Conservation (phyloP, 1,140 invertebrate genomes). For the Sycophila sp. region DNA sequence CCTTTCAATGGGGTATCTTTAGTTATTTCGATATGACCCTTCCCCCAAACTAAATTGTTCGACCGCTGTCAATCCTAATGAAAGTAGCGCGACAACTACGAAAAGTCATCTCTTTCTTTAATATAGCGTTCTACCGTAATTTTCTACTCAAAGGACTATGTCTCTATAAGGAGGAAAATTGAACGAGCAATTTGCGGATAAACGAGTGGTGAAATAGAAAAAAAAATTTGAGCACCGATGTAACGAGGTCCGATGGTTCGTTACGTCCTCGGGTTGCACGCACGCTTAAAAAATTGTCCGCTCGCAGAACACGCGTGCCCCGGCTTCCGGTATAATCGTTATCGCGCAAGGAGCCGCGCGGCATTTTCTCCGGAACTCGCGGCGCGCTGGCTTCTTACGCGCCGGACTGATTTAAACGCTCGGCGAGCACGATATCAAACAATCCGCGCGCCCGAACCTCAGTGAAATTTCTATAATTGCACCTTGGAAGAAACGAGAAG, state of each 20-base stretch:
- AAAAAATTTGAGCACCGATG: neutral
- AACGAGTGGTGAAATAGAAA: neutral
- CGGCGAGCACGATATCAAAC: neutral
- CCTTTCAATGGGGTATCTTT: too few relatives aligned
- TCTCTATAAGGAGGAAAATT: too few relatives aligned
- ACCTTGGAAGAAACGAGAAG: slow-evolving; percentile 26
- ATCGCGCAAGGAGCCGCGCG: neutral
- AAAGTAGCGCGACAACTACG: too few relatives aligned
- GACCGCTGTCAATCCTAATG: too few relatives aligned
- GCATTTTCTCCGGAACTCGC: slow-evolving; percentile 6
- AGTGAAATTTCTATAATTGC: slow-evolving; percentile 34
- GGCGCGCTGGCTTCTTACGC: neutral
- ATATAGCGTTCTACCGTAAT: too few relatives aligned
- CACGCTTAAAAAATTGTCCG: neutral
- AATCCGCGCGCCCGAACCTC: neutral
- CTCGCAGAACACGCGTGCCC: neutral
- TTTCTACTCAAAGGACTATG: too few relatives aligned
- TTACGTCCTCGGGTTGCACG: neutral
- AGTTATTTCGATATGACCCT: too few relatives aligned
- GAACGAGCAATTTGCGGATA: neutral
- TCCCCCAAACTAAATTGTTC: too few relatives aligned
- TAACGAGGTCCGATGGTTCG: neutral
- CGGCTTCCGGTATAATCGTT: slow-evolving; percentile 1
- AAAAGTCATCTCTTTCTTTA: too few relatives aligned
- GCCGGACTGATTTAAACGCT: neutral